Conservation (phyloP, 2,113 vertebrate genomes). For the Hippotragus niger region DNA sequence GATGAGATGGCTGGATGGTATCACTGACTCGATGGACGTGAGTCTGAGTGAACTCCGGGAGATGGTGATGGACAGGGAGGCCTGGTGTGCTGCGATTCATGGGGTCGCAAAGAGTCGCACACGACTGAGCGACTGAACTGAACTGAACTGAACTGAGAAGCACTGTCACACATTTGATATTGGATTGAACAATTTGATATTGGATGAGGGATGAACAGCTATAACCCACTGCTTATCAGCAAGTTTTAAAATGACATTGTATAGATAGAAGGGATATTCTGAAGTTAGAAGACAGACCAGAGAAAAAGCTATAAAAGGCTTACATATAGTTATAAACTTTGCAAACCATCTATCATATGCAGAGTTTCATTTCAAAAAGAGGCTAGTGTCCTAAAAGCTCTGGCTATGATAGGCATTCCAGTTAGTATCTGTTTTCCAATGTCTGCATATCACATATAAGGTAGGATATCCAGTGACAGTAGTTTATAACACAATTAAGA, state of each 20-base stretch:
- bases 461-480: neutral
- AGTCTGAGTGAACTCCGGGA: too few species aligned
- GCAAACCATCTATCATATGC: neutral
- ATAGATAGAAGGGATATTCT: neutral
- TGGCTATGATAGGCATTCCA: neutral
- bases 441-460: neutral
- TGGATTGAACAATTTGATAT: neutral
- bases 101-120: too few species aligned
- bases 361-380: neutral
- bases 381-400: neutral
- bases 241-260: neutral
- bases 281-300: neutral
- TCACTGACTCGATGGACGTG: too few species aligned
- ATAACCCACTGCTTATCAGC: neutral
- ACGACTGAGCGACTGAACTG: too few species aligned
- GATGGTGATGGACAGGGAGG: too few species aligned
- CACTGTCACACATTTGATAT: neutral
- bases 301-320: neutral
- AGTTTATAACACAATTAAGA: neutral
- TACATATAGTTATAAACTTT: neutral
- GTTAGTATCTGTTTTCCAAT: neutral
- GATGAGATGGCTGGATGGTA: too few species aligned
- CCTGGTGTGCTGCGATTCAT: rapidly evolving
- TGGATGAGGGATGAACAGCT: neutral
- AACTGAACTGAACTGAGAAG: neutral